phyloP scores from a whole-genome alignment of 2,797 vertebrate genomes.

The Cynodonichthys magdalenae region DNA sequence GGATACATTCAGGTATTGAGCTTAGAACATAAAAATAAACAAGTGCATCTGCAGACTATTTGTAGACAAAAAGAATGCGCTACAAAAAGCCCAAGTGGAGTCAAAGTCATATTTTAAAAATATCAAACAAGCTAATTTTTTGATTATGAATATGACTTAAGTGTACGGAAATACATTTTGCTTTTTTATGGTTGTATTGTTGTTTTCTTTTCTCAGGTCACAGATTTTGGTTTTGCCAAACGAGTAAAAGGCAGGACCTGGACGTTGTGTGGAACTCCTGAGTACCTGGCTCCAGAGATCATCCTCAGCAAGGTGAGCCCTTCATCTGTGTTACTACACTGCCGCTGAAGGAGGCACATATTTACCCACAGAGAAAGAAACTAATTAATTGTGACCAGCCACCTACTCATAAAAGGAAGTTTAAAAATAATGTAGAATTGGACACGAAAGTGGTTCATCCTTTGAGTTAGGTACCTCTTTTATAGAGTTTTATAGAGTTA shows the following conservation, averaged over 20 bases:
- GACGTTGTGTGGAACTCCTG: slow-evolving; percentile 99
- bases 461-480: not conserved
- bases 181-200: slow-evolving; percentile 8
- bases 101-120: slow-evolving; percentile 3
- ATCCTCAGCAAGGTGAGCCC: slow-evolving; percentile 96
- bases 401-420: too few species aligned
- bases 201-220: slow-evolving; percentile 84
- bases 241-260: slow-evolving; percentile 99
- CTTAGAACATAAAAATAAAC: slow-evolving; percentile 8
- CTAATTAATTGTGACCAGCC: too few species aligned
- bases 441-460: not conserved
- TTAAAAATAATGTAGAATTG: not conserved
- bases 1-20: slow-evolving; percentile 95
- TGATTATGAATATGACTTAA: not conserved
- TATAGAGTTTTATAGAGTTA: too few species aligned
- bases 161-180: not conserved
- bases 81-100: not conserved
- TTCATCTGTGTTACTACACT: not conserved
- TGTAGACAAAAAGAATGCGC: not conserved
- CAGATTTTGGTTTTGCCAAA: slow-evolving; percentile 99
- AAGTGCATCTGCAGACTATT: too few species aligned
- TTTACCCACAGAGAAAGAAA: too few species aligned
- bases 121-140: not conserved
- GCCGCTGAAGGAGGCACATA: not conserved
- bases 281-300: slow-evolving; percentile 99